Percentiles rank a stretch among this genome's conserved stretches.
Conservation (phyloP, 2,113 vertebrate genomes). For the Leptosomus discolor region DNA sequence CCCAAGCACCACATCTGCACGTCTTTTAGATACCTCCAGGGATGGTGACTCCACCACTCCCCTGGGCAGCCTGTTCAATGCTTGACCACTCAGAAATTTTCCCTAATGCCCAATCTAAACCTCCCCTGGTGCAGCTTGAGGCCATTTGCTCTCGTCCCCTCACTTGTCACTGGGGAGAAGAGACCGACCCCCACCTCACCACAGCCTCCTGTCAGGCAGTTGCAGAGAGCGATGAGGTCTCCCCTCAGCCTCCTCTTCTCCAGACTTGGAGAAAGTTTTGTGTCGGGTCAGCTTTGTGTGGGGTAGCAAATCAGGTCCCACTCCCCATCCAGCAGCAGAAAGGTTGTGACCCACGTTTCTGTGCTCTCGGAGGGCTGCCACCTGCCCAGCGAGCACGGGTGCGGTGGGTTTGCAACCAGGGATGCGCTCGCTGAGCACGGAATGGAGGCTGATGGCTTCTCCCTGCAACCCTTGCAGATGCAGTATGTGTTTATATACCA, state of each 20-base stretch:
- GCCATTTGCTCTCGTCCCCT: fast-evolving
- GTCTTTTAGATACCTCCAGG: background rate
- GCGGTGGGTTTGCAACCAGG: background rate
- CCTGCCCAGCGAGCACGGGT: fast-evolving
- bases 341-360: background rate
- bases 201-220: background rate
- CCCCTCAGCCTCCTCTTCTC: background rate
- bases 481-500: conserved; percentile 99
- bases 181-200: fast-evolving
- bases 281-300: background rate
- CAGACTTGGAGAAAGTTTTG: background rate
- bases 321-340: background rate
- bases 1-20: background rate
- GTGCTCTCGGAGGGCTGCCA: background rate
- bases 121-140: background rate
- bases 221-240: fast-evolving
- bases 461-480: conserved; percentile 79
- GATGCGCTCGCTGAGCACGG: fast-evolving
- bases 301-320: background rate
- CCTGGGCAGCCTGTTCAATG: background rate
- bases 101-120: background rate
- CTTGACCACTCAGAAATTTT: fast-evolving
- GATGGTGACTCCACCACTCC: fast-evolving
- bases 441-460: background rate
- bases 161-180: background rate